Base-by-base conservation (phyloP, 2,888 invertebrate species). In the Euphydryas editha region DNA sequence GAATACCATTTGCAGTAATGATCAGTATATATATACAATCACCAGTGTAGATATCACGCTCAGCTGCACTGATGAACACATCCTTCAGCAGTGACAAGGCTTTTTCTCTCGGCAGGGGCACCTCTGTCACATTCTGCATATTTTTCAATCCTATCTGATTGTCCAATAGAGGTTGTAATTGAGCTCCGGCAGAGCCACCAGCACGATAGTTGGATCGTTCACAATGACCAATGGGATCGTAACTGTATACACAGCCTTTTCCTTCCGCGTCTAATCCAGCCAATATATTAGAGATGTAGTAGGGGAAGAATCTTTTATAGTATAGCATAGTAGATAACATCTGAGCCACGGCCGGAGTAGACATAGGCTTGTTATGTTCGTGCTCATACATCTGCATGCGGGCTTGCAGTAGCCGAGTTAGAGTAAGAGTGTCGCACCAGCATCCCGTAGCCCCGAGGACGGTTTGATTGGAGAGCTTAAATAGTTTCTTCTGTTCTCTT, bases 41-140 rank as follows among this genome's bases (percentile, higher is more conserved):
- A 58, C 99, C 99, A 66, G 99, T 99, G 81, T 98, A 97, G 79
- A 99, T 99, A 85, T 99, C 99, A 81, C 99, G 95, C 85, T 99
- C 99, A 1, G 99, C 98, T 4, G 99, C 99, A 62, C 99, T 98
- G 76, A 98, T 98, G 84, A 99, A 99, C 0, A 98, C 97, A 92
- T 99, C 99, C 80, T 98, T 98, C 49, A 99, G 93, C 39, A 99
- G 93, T 6, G 95, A 94, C 13, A 98, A 85, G 0, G 99, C 99
- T 78, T 96, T 96, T 63, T 98, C 98, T 78, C 95, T 89, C 0
- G 96, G 93, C 15, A 99, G 83, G 0, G 95, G 94, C 1, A 92
- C 93, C 54, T 91, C 90, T 1, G 90, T 92, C 0, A 94, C 94
- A 84, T 95, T 95, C 78, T 96, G 95, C 94, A 96, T 95, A 84